Conservation (phyloP, 2,797 vertebrate genomes). For the Loris lydekkerianus region DNA sequence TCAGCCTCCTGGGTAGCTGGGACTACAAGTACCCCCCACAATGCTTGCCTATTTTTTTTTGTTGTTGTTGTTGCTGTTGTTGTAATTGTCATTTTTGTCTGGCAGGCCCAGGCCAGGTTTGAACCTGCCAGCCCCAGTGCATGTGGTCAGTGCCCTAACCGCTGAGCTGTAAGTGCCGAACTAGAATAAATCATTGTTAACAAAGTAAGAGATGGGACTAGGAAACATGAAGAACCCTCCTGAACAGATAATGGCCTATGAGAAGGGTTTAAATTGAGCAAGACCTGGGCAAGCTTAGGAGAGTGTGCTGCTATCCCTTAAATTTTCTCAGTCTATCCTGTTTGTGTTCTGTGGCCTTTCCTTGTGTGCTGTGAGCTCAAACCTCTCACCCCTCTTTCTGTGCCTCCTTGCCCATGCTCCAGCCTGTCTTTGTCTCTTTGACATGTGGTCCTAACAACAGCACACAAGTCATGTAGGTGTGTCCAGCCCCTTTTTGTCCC, state of each 20-base stretch:
- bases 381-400: not conserved
- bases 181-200: not conserved
- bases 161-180: too few relatives aligned
- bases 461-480: not conserved
- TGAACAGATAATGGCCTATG: not conserved
- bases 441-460: not conserved
- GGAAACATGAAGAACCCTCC: not conserved
- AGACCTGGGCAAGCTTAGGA: not conserved
- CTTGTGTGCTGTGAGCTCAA: not conserved
- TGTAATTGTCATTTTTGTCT: too few relatives aligned
- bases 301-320: not conserved
- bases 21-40: too few relatives aligned
- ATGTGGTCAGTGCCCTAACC: too few relatives aligned
- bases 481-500: not conserved
- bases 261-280: not conserved
- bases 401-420: not conserved
- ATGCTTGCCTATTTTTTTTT: too few relatives aligned
- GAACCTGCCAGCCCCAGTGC: too few relatives aligned
- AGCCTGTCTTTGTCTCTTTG: not conserved
- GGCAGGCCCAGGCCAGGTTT: too few relatives aligned
- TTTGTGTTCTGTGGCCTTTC: not conserved
- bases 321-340: accelerated
- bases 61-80: too few relatives aligned
- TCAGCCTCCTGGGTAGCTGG: too few relatives aligned
- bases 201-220: not conserved